Evolutionary conservation across 2,888 invertebrate species (phyloP).

Genomic region (Sycophila texana): DNA sequence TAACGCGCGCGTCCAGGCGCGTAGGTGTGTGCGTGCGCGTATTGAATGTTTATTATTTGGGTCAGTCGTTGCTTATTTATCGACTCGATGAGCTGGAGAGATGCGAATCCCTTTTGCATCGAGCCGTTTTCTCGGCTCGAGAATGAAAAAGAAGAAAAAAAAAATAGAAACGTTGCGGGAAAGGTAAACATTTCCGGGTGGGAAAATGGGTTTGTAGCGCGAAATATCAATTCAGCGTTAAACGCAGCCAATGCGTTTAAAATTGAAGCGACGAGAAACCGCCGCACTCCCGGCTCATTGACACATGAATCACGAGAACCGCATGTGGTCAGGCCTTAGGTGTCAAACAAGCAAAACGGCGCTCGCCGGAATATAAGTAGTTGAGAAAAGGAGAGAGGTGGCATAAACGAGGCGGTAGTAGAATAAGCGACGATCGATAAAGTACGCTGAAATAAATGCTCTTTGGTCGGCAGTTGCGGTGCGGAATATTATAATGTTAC

Average conservation of each 20-base stretch:
- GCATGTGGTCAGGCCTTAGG: conserved; percentile 44
- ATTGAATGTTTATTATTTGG: neutral
- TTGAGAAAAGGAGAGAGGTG: neutral
- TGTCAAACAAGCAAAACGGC: neutral
- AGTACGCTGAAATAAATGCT: conserved; percentile 47
- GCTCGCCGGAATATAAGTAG: neutral
- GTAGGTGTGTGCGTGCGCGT: neutral
- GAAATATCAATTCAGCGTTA: neutral
- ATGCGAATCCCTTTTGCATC: too few relatives aligned
- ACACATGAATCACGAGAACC: conserved; percentile 57
- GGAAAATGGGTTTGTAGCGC: conserved; percentile 3
- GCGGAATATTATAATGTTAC: conserved; percentile 49
- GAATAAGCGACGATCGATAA: conserved; percentile 22
- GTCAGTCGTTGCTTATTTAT: neutral
- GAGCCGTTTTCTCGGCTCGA: neutral
- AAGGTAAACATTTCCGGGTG: conserved; percentile 6
- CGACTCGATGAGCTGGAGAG: too few relatives aligned
- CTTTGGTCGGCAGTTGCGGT: neutral
- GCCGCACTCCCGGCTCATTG: conserved; percentile 46
- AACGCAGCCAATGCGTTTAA: conserved; percentile 6
- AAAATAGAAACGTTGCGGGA: too few relatives aligned
- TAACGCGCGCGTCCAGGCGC: neutral
- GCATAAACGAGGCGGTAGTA: conserved; percentile 10
- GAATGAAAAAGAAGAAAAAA: too few relatives aligned
- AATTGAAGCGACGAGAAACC: neutral